phyloP scores from a whole-genome alignment of 2,113 vertebrate genomes.

The Entelurus aequoreus region DNA sequence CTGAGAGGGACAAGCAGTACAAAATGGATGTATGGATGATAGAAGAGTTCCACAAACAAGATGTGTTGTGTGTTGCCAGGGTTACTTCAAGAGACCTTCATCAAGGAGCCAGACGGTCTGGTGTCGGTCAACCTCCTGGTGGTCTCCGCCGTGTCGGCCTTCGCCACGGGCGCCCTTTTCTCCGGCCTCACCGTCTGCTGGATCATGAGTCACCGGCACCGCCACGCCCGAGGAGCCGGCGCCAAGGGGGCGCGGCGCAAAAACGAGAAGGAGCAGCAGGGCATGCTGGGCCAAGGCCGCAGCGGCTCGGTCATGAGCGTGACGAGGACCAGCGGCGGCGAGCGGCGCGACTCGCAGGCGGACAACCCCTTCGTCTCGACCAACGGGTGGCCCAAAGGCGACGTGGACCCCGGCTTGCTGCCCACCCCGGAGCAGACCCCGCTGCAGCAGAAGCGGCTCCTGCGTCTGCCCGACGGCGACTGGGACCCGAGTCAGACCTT shows the following conservation, averaged over 20 bases:
- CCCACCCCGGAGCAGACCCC: conserved; percentile 95
- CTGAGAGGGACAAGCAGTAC: too few relatives aligned
- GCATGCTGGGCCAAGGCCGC: conserved; percentile 80
- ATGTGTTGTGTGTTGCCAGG: conserved; percentile 36
- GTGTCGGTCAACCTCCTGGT: conserved; percentile 93
- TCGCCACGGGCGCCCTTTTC: conserved; percentile 87
- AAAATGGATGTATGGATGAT: too few relatives aligned
- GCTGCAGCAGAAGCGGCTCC: conserved; percentile 85
- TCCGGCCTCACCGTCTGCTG: conserved; percentile 92
- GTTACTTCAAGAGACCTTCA: conserved; percentile 82
- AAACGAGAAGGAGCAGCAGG: conserved; percentile 83
- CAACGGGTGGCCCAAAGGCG: conserved; percentile 85
- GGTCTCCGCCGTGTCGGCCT: conserved; percentile 89
- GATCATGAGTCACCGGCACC: conserved; percentile 88
- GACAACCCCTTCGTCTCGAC: conserved; percentile 80
- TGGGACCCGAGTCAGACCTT: conserved; percentile 89
- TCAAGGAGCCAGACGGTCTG: conserved; percentile 85
- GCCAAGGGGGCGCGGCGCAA: conserved; percentile 74
- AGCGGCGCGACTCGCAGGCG: conserved; percentile 57
- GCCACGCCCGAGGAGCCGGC: conserved; percentile 56
- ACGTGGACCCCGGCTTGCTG: conserved; percentile 85
- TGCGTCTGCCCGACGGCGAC: conserved; percentile 70
- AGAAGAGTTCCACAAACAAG: too few relatives aligned
- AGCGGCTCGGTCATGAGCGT: conserved; percentile 89
- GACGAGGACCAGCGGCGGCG: conserved; percentile 79